phyloP scores from a whole-genome alignment of 2,888 invertebrate genomes.

The Scaptomyza parva region DNA sequence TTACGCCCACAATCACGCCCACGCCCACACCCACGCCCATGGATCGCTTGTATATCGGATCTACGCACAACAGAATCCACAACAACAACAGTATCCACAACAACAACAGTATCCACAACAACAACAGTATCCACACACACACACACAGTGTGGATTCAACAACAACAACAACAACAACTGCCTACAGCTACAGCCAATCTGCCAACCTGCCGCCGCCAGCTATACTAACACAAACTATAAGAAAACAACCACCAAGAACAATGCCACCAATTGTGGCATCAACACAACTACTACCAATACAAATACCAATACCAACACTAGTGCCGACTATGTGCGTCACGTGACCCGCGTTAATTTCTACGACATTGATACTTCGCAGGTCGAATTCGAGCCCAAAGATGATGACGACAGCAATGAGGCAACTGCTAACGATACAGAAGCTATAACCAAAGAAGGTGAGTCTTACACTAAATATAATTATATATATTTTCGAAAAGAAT shows the following conservation, averaged over 20 bases:
- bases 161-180: constrained; percentile 12
- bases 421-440: constrained; percentile 91
- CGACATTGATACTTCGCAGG: constrained; percentile 85
- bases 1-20: constrained; percentile 31
- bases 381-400: constrained; percentile 86
- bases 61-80: constrained; percentile 43
- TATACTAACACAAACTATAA: constrained; percentile 15
- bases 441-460: constrained; percentile 95
- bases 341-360: constrained; percentile 85
- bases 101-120: no score
- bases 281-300: background rate
- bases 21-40: constrained; percentile 24
- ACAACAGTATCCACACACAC: no score
- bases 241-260: background rate
- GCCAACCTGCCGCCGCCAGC: constrained; percentile 35
- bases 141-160: constrained; percentile 1
- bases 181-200: constrained; percentile 18
- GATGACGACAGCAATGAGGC: constrained; percentile 87
- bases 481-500: no score
- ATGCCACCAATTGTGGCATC: constrained; percentile 5
- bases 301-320: constrained; percentile 17
- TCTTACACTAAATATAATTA: no score
- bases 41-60: constrained; percentile 59
- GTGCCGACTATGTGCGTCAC: constrained; percentile 83
- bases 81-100: background rate